Percentiles rank a stretch among this genome's conserved stretches.
These are phyloP conservation scores for Myrmecobius fasciatus DNA, from an alignment of 2,113 vertebrate species.

Conservation along the genomic window DNA sequence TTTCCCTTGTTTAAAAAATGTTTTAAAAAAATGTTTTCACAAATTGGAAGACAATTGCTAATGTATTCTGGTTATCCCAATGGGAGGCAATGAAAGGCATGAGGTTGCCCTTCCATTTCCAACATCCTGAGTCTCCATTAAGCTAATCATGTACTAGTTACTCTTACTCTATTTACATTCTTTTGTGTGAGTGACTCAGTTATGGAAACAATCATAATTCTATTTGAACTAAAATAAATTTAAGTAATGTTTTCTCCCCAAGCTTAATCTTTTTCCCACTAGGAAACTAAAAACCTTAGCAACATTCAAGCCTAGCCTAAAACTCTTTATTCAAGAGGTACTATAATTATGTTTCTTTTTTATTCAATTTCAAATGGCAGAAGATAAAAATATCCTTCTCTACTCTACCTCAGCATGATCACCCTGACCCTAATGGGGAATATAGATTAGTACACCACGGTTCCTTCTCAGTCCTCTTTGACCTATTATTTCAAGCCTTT, in stretches of 20 bases:
- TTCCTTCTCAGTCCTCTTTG: not conserved
- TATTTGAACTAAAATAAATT: not conserved
- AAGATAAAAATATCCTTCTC: not conserved
- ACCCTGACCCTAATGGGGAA: not conserved
- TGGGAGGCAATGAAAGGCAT: not conserved
- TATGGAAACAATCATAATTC: not conserved
- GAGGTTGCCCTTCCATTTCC: not conserved
- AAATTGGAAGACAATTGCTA: constrained; percentile 14
- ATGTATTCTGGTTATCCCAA: constrained; percentile 1
- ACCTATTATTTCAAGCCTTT: not conserved
- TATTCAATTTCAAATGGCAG: not conserved
- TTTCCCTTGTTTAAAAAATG: not conserved
- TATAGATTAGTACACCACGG: not conserved
- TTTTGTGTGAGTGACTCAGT: not conserved
- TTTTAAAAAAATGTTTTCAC: constrained; percentile 10
- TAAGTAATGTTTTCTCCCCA: not conserved
- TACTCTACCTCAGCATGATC: not conserved
- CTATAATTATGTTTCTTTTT: not conserved
- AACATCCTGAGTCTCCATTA: not conserved
- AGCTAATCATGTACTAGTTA: not conserved
- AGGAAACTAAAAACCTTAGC: not conserved
- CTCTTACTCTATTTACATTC: not conserved
- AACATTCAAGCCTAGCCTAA: not conserved
- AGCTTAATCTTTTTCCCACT: not conserved
- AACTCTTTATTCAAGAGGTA: not conserved